These are phyloP conservation scores for Helarctos malayanus DNA, from an alignment of 2,797 vertebrate species.

Conservation along the genomic window DNA sequence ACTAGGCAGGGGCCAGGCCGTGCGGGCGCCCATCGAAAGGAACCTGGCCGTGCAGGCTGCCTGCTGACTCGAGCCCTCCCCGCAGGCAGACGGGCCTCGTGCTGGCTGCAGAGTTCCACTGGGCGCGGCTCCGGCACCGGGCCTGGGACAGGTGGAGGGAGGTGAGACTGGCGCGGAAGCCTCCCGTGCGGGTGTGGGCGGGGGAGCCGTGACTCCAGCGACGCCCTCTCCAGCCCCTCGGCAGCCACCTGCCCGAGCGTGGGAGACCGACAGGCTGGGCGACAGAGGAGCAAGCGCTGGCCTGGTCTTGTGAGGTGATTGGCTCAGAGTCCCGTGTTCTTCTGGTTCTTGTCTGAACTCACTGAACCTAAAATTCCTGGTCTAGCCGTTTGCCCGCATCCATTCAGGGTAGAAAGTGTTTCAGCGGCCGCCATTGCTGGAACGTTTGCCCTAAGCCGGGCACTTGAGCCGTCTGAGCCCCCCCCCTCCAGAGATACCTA, in stretches of 20 bases:
- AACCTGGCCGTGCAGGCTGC: background rate
- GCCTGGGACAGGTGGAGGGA: constrained; percentile 92
- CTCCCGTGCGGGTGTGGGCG: background rate
- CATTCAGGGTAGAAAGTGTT: background rate
- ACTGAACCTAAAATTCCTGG: background rate
- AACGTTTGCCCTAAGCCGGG: background rate
- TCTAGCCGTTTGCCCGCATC: background rate
- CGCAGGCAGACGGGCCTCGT: constrained; percentile 89
- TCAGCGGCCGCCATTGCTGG: background rate
- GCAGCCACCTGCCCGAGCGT: background rate
- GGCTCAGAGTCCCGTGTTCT: background rate
- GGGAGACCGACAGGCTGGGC: background rate
- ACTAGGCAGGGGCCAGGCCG: background rate
- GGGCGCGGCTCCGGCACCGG: constrained; percentile 83
- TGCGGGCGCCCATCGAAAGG: background rate
- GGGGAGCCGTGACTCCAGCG: constrained; percentile 5
- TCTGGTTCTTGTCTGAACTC: background rate
- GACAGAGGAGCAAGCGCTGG: background rate
- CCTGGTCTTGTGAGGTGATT: background rate
- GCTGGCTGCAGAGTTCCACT: constrained; percentile 87
- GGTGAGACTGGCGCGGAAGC: constrained; percentile 88
- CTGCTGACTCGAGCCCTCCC: background rate
- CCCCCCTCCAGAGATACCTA: rapidly evolving
- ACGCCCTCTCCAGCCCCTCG: rapidly evolving
- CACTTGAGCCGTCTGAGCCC: background rate